phyloP scores from a whole-genome alignment of 64 coral and sea anemone species.

The Actinia equina region DNA sequence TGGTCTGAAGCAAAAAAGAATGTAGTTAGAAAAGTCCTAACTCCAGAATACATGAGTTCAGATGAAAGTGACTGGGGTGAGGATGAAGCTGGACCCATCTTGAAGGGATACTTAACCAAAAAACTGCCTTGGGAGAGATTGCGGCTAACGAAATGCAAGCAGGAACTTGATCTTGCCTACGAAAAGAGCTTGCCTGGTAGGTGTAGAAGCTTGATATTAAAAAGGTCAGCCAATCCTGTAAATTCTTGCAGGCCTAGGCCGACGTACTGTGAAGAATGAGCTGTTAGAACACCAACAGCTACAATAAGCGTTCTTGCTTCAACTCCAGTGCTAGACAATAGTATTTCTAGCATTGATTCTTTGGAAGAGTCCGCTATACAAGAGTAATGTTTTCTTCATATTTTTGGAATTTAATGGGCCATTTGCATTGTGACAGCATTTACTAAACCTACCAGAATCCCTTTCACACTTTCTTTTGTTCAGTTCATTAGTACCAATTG shows the following conservation, averaged over 20 bases:
- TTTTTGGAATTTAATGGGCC: no score
- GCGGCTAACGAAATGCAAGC: background rate
- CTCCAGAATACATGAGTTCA: background rate
- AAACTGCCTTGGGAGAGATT: constrained; percentile 7
- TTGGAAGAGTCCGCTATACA: no score
- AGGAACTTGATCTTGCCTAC: background rate
- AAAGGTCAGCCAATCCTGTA: background rate
- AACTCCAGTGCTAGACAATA: background rate
- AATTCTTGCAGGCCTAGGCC: background rate
- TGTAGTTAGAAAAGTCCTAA: background rate
- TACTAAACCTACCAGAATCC: no score
- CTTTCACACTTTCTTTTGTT: no score
- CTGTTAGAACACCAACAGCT: background rate
- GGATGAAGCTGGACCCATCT: background rate
- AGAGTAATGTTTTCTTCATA: no score
- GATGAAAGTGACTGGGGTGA: constrained; percentile 15
- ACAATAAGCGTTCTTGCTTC: background rate
- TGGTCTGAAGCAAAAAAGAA: background rate
- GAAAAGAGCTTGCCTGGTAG: background rate
- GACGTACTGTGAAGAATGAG: background rate
- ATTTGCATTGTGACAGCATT: no score
- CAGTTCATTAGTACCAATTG: no score
- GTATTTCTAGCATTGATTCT: no score
- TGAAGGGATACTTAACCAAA: background rate
- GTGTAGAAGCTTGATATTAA: background rate